Evolutionary conservation across 2,113 vertebrate species (phyloP), one percentile per base, ranked within the genome.

Genomic region (Spheniscus mendiculus): DNA sequence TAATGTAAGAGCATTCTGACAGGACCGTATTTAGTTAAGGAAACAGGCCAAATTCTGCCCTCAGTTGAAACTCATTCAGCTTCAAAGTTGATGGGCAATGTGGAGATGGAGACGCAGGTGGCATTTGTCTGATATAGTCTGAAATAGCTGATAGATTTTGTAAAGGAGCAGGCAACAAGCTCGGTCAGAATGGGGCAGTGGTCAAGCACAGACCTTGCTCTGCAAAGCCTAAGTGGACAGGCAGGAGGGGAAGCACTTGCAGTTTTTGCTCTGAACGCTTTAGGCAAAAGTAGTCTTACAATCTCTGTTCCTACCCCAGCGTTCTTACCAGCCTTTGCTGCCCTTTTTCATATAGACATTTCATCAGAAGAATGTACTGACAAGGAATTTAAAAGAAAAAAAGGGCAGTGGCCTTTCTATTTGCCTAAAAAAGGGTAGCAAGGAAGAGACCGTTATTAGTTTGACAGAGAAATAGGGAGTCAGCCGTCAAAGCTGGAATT

Each of bases 1-100:
- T 97, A 97, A 96, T 90, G 87, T 94, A 96, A 96, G 67, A 96
- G 89, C 82, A 91, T 95, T 96, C 58, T 96, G 95, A 96, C 91
- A 97, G 91, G 50, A 83, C 88, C 71, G 83, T 96, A 94, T 95
- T 95, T 96, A 95, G 96, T 96, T 91, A 89, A 86, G 83, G 83
- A 94, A 84, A 70, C 23, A 59, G 65, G 73, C 78, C 92, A 97
- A 88, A 72, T 96, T 93, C 55, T 78, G 59, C 77, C 73, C 45
- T 73, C 76, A 26, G 53, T 97, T 85, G 83, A 94, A 87, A 76
- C 38, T 44, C 40, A 72, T 91, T 96, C 71, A 82, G 25, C 74
- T 91, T 88, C 93, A 80, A 91, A 86, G 71, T 58, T 65, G 52
- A 53, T 0, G 11, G 27, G 23, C 49, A 73, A 13, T 17, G 11